These are phyloP conservation scores for Amphimedon queenslandica DNA, from an alignment of 37 sponge, comb jelly and placozoan genomes.

Conservation along the genomic window DNA sequence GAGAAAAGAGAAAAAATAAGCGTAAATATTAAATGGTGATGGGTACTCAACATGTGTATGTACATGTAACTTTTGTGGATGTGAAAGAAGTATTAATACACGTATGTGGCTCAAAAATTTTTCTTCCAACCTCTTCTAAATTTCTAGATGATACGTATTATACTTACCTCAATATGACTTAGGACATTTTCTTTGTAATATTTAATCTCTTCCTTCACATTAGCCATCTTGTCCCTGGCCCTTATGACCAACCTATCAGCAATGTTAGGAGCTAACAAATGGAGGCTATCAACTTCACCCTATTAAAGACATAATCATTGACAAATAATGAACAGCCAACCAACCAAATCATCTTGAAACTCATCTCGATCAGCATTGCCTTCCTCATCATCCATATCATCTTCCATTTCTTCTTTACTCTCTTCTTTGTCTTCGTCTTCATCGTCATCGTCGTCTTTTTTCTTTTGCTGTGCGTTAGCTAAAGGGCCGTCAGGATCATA, in stretches of 20 bases:
- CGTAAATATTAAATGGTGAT: no score
- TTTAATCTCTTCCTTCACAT: slow-evolving; percentile 33
- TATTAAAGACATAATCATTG: slow-evolving; percentile 5
- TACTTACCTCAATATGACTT: slow-evolving; percentile 33
- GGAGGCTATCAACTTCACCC: slow-evolving; percentile 10
- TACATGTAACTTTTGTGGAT: no score
- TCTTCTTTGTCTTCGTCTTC: slow-evolving; percentile 51
- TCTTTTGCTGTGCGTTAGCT: slow-evolving; percentile 24
- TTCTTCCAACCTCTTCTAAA: no score
- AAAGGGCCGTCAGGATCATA: slow-evolving; percentile 20
- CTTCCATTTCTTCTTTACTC: slow-evolving; percentile 1
- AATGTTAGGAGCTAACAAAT: slow-evolving; percentile 24
- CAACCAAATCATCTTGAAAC: slow-evolving; percentile 44
- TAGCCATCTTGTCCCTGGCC: slow-evolving; percentile 32
- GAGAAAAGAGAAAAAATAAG: background rate
- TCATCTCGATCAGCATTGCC: slow-evolving; percentile 7
- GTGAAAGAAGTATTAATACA: no score
- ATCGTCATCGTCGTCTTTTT: slow-evolving; percentile 49
- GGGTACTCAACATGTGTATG: no score
- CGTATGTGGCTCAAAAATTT: no score
- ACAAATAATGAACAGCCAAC: background rate
- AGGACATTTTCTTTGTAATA: slow-evolving; percentile 36
- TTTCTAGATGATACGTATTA: no score
- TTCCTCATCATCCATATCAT: slow-evolving; percentile 7
- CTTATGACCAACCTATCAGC: slow-evolving; percentile 54